Conservation (phyloP, 30 jellyfish, hydroid and myxozoan species). For the Turritopsis dohrnii region DNA sequence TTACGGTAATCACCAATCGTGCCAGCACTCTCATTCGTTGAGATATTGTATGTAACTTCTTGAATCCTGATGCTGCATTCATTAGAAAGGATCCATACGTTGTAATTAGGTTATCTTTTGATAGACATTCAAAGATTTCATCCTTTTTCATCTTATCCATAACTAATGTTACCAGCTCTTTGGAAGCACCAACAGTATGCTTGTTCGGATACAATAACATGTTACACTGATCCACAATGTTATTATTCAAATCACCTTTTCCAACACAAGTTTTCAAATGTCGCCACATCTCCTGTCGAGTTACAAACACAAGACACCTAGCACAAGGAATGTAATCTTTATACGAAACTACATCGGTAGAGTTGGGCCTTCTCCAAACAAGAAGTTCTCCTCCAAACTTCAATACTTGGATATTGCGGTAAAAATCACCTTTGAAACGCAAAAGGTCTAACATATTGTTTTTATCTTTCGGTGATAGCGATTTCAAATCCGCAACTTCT, state of each 20-base stretch:
- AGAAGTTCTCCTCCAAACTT: slow-evolving; percentile 40
- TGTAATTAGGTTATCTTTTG: slow-evolving; percentile 28
- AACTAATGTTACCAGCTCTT: slow-evolving; percentile 2
- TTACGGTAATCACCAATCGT: slow-evolving; percentile 22
- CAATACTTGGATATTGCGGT: slow-evolving; percentile 34
- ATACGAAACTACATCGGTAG: slow-evolving; percentile 4
- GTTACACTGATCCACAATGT: background rate
- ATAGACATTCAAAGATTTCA: slow-evolving; percentile 18
- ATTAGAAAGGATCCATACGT: slow-evolving; percentile 4
- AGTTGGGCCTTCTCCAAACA: slow-evolving; percentile 31
- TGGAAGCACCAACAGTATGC: slow-evolving; percentile 4
- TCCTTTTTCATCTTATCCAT: slow-evolving; percentile 37
- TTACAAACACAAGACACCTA: slow-evolving; percentile 41
- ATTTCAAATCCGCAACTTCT: too few relatives aligned
- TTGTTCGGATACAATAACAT: background rate
- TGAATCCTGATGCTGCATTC: background rate
- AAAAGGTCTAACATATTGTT: slow-evolving; percentile 37
- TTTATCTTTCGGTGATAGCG: too few relatives aligned
- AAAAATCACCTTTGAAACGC: slow-evolving; percentile 37
- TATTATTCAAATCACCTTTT: slow-evolving; percentile 1
- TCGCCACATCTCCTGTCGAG: slow-evolving; percentile 58
- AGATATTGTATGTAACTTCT: background rate
- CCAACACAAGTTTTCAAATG: slow-evolving; percentile 29
- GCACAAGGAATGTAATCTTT: slow-evolving; percentile 39
- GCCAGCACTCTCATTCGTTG: slow-evolving; percentile 39